Conservation (phyloP, 1,140 invertebrate genomes). For the Rhopalosiphum padi region DNA sequence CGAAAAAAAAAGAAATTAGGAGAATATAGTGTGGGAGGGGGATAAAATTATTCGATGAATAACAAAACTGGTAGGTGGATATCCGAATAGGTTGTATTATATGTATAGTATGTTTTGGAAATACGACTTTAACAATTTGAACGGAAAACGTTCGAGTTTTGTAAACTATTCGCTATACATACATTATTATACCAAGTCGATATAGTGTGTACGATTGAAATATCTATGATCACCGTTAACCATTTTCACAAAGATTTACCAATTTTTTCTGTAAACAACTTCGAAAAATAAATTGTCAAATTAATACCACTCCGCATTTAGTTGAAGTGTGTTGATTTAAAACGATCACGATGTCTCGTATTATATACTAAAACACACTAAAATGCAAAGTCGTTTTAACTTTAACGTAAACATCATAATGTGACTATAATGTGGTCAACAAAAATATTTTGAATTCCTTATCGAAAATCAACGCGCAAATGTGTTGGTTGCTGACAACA, state of each 20-base stretch:
- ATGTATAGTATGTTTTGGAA: too few species aligned
- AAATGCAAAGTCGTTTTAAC: not conserved
- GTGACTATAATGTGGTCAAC: too few species aligned
- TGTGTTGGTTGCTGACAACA: not conserved
- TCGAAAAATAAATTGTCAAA: not conserved
- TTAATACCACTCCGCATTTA: not conserved
- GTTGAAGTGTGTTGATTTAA: not conserved
- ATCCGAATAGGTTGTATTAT: too few species aligned
- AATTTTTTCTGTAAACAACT: not conserved
- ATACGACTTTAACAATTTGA: not conserved
- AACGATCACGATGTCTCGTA: not conserved
- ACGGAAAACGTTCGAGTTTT: not conserved
- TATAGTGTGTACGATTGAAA: not conserved
- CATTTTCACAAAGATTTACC: not conserved
- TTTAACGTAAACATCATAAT: too few species aligned
- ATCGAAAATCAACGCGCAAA: not conserved
- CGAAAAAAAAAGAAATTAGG: too few species aligned
- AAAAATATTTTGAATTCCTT: not conserved
- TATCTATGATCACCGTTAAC: not conserved
- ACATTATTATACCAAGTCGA: not conserved
- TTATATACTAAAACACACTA: not conserved
- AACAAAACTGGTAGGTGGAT: too few species aligned
- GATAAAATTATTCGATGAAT: too few species aligned
- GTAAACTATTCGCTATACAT: not conserved
- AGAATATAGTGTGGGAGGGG: too few species aligned